Percentiles rank a stretch among this genome's conserved stretches.
Evolutionary conservation across 2,888 invertebrate genomes (phyloP).

Genomic region (Drosophila macrospina): DNA sequence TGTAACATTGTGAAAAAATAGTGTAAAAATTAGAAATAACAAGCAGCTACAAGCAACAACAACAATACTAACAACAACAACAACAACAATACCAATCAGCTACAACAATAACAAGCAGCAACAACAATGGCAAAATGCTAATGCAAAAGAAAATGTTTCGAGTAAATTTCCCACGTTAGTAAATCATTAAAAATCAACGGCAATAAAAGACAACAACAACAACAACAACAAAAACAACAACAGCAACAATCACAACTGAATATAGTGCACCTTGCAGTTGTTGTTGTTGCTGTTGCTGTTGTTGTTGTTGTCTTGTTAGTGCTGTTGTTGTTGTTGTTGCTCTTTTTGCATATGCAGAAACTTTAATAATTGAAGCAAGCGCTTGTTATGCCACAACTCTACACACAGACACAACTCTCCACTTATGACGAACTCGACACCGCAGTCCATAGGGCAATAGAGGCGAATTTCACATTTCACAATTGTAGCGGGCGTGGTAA

Average conservation of each 20-base stretch:
- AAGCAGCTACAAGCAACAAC: conserved; percentile 60
- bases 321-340: conserved; percentile 8
- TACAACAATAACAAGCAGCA: conserved; percentile 1
- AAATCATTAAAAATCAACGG: conserved; percentile 73
- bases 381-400: conserved; percentile 44
- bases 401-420: conserved; percentile 15
- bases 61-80: conserved; percentile 26
- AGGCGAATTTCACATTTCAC: not conserved
- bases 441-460: not conserved
- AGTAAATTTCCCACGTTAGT: conserved; percentile 73
- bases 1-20: conserved; percentile 67
- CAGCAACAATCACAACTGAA: conserved; percentile 30
- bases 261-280: conserved; percentile 28
- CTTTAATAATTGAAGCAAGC: conserved; percentile 45
- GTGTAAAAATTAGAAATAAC: conserved; percentile 76
- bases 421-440: conserved; percentile 5
- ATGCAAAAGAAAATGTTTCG: conserved; percentile 60
- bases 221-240: conserved; percentile 30
- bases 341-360: conserved; percentile 53
- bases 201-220: conserved; percentile 37
- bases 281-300: conserved; percentile 15
- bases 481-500: not conserved
- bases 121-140: conserved; percentile 63
- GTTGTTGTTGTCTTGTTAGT: conserved; percentile 1
- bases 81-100: conserved; percentile 29